Percentiles rank a stretch among this genome's conserved stretches.
These are phyloP conservation scores for Meloe dianella DNA, from an alignment of 2,888 invertebrate species.

Conservation along the genomic window DNA sequence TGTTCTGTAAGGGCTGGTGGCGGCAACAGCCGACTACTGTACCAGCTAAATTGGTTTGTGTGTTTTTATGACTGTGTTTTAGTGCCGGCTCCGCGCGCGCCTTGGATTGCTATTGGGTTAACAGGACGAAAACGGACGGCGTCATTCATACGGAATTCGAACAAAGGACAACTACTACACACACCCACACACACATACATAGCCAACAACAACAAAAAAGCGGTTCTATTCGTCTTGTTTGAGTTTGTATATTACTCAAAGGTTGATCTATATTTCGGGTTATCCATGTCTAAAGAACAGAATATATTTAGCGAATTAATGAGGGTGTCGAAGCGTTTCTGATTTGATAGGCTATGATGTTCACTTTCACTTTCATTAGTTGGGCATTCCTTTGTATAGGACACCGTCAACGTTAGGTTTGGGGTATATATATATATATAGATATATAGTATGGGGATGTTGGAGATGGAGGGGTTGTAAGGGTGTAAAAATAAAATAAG, in stretches of 20 bases:
- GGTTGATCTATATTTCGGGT: not conserved
- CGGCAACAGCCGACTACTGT: constrained; percentile 55
- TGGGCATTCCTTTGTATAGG: constrained; percentile 32
- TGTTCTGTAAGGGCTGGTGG: constrained; percentile 38
- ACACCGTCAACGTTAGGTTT: constrained; percentile 38
- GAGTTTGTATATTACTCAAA: not conserved
- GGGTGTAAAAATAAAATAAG: constrained; percentile 60
- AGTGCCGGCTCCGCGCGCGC: constrained; percentile 60
- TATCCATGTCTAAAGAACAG: constrained; percentile 1
- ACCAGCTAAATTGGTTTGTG: constrained; percentile 62
- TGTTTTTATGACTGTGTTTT: constrained; percentile 62
- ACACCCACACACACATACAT: not conserved
- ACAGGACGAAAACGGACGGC: constrained; percentile 56
- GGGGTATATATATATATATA: no score
- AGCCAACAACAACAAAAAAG: not conserved
- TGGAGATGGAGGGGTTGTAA: constrained; percentile 43
- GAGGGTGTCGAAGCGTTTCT: constrained; percentile 17
- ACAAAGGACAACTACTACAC: constrained; percentile 1
- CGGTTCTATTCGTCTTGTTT: not conserved
- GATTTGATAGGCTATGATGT: constrained; percentile 5
- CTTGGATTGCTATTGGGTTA: constrained; percentile 60
- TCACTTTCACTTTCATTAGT: constrained; percentile 29
- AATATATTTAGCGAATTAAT: constrained; percentile 18
- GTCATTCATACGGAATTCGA: constrained; percentile 44
- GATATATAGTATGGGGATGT: constrained; percentile 31